These are phyloP conservation scores for Diachrysia chrysitis DNA, from an alignment of 2,888 invertebrate species.

Conservation along the genomic window DNA sequence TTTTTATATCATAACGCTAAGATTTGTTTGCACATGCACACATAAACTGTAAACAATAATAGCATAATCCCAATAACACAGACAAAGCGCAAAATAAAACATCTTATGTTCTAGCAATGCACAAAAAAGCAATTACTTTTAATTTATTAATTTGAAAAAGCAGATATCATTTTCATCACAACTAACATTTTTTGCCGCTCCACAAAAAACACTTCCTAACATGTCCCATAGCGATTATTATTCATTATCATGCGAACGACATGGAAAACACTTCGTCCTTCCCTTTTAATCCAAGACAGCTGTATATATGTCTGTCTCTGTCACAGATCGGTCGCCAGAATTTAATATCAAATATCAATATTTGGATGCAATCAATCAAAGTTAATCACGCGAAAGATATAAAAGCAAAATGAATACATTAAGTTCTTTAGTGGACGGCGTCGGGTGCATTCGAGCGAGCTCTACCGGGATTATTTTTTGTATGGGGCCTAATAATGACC, in stretches of 20 bases:
- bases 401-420: slow-evolving; percentile 88
- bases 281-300: slow-evolving; percentile 54
- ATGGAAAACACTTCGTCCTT: slow-evolving; percentile 55
- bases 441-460: slow-evolving; percentile 77
- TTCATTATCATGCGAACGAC: slow-evolving; percentile 72
- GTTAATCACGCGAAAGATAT: slow-evolving; percentile 88
- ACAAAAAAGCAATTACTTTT: slow-evolving; percentile 51
- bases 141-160: slow-evolving; percentile 33
- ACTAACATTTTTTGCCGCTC: slow-evolving; percentile 38
- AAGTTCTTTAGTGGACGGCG: slow-evolving; percentile 79
- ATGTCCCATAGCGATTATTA: slow-evolving; percentile 67
- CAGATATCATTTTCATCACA: slow-evolving; percentile 41
- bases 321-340: slow-evolving; percentile 67
- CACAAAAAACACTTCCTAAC: slow-evolving; percentile 68
- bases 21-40: slow-evolving; percentile 30
- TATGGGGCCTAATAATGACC: slow-evolving; percentile 80
- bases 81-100: slow-evolving; percentile 15
- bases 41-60: slow-evolving; percentile 30
- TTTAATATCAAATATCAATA: slow-evolving; percentile 86
- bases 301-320: slow-evolving; percentile 60
- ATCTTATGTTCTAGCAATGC: slow-evolving; percentile 26
- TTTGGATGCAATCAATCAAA: slow-evolving; percentile 88
- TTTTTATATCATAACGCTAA: slow-evolving; percentile 30
- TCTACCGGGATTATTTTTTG: slow-evolving; percentile 74
- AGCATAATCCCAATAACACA: slow-evolving; percentile 28